Base-by-base conservation (phyloP, 2,113 vertebrate species). In the Galeopterus variegatus region DNA sequence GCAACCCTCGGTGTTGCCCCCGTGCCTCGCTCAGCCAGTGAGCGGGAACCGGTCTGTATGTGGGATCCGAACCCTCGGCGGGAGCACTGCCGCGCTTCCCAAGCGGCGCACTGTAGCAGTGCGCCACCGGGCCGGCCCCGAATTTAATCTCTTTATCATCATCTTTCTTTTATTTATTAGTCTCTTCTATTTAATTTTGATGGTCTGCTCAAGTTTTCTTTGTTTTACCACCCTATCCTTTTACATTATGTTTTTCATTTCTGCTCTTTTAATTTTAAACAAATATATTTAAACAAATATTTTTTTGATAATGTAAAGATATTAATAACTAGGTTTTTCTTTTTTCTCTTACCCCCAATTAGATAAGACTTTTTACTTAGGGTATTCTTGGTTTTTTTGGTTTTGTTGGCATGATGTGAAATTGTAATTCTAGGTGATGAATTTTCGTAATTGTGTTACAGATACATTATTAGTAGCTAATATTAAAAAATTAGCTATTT, bases 321-420 rank as follows among this genome's bases (percentile, higher is more conserved):
- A 73, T n/a, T 33, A 80, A 45, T 65, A 62, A 60, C 31, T 67
- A 24, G 13, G 64, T 94, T 88, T 76, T 17, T 14, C 1, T 52
- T 58, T 13, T 64, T 54, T 0, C 2, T 1, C 69, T 2, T 45
- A 31, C 13, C 3, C 15, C 7, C 45, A 56, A 12, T 92, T 67
- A 93, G 54, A 28, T 21, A 82, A 58, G 41, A 69, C n/a, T 75
- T 90, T 96, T 90, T 93, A 73, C 81, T 91, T 52, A 48, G 1
- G 11, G 5, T 31, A 73, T 84, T 80, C 15, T 33, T 86, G 60
- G 33, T 69, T 85, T 70, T 96, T 41, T 64, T 69, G 60, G 41
- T 69, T 85, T 70, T 96, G 50, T 64, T 69, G 52, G 24, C 23
- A 58, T 85, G 54, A 90, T 58, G 41, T 65, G 5, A 36, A 91